Conservation (phyloP, 2,113 vertebrate species). For the Rutilus rutilus region DNA sequence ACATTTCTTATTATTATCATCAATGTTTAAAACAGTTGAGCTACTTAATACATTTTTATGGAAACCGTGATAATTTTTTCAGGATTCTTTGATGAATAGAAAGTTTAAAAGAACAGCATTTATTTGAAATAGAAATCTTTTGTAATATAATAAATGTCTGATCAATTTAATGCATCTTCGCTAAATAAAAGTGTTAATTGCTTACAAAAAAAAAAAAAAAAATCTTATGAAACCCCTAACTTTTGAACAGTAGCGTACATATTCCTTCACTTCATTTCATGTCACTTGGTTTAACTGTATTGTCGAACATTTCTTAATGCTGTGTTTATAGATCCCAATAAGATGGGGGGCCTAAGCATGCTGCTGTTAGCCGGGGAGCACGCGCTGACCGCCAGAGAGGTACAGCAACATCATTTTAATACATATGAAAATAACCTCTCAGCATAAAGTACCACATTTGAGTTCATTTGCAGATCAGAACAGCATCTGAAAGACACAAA, state of each 20-base stretch:
- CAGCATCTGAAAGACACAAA: not conserved
- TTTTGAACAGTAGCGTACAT: not conserved
- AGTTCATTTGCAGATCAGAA: not conserved
- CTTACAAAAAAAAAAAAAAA: too few relatives aligned
- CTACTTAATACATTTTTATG: too few relatives aligned
- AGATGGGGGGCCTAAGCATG: slow-evolving; percentile 99
- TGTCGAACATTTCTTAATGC: not conserved
- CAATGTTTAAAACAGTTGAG: too few relatives aligned
- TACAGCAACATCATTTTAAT: slow-evolving; percentile 65
- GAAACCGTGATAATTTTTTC: not conserved
- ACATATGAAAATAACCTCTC: not conserved
- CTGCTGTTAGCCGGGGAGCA: slow-evolving; percentile 95
- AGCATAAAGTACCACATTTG: not conserved
- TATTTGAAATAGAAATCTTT: not conserved
- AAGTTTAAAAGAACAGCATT: not conserved
- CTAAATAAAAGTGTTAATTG: not conserved
- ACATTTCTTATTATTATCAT: too few relatives aligned
- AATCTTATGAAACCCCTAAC: not conserved
- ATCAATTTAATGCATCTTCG: not conserved
- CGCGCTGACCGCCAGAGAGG: slow-evolving; percentile 93
- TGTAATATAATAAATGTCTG: not conserved
- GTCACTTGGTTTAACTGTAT: not conserved
- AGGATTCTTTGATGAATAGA: not conserved
- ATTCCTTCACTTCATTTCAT: not conserved
- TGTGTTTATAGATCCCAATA: slow-evolving; percentile 86